Evolutionary conservation across 1,140 invertebrate species (phyloP), one percentile per base, ranked within the genome.

Genomic region (Callitettix versicolor): DNA sequence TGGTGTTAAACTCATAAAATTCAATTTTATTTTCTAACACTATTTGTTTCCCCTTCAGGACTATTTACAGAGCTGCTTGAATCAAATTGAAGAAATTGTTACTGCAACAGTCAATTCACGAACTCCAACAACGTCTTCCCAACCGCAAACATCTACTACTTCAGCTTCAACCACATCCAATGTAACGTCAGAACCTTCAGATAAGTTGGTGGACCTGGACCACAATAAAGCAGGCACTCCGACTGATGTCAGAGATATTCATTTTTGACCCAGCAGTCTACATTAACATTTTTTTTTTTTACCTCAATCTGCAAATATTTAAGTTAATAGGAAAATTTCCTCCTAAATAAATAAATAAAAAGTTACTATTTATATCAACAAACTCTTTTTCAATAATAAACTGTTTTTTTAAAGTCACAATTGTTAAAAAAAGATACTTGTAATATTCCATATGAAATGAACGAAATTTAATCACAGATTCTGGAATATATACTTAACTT

Each of bases 181-280:
- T 36, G 48, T 50, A 56, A 41, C 17, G 34, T 15, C 15, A 42
- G 30, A n/a, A 40, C 38, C 47, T 4, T 1, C 46, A 26, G 51
- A 54, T 22, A 40, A 38, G 15, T 26, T 43, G 5, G 65, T 69
- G 52, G 71, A 75, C 9, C 9, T 30, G 26, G 26, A 30, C 42
- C 71, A 80, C 67, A 80, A 79, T 63, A 84, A 85, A 69, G 83
- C 85, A 38, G 79, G 80, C 56, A 90, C 86, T 20, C 86, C 86
- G 41, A 88, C 86, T 55, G 86, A 88, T 68, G 84, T 90, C 57
- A 74, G 81, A 58, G 81, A 85, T 65, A 77, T 86, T 56, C 80
- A 84, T 68, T 84, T 85, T 67, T 84, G 68, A 75, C 56, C 26
- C 34, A 50, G 20, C n/a, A 50, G 20, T 18, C 1, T 30, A 14